Base-by-base conservation (phyloP, 2,113 vertebrate species). In the Anolis sagrei region DNA sequence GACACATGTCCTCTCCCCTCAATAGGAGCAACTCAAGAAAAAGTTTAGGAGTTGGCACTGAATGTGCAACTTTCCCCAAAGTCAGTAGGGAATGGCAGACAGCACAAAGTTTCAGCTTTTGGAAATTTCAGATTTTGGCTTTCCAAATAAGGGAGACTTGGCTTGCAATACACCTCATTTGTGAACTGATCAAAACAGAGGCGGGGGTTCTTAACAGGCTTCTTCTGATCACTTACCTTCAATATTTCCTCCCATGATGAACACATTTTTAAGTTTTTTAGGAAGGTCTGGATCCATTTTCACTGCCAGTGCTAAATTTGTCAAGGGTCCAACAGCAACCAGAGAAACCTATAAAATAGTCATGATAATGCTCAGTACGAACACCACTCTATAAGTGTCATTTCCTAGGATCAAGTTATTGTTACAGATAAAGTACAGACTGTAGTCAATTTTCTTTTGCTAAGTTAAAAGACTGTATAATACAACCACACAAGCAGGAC, bases 241-340 rank as follows among this genome's bases (percentile, higher is more conserved):
- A 8, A 95, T 97, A 94, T 97, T 97, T 81, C 97, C 97, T 85
- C 97, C 97, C 97, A 98, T 98, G 86, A 97, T 96, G 93, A 97
- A 97, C 36, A 97, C 93, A 66, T 89, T 91, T 88, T 92, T 87
- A 1, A 98, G 94, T 92, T 97, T 97, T 83, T 94, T 90, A 0
- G 97, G 95, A 21, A 97, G 92, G 23, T 93, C 92, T 8, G 96
- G 97, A 76, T 98, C 97, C 88, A 97, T 90, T 82, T 91, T 97
- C 83, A 97, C 93, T 51, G 97, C 97, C 89, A 97, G 83, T 75
- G 97, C 97, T 92, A 98, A 77, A 89, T 97, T 98, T 34, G 97
- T 98, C 81, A 97, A 94, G 0, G 97, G 97, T 6, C 95, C 97
- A 14, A 89, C 97, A 84, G 97, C 96, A 90, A 97, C 97, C 9